These are phyloP conservation scores for Steromphala cineraria DNA, from an alignment of 2,888 invertebrate species.

Conservation along the genomic window DNA sequence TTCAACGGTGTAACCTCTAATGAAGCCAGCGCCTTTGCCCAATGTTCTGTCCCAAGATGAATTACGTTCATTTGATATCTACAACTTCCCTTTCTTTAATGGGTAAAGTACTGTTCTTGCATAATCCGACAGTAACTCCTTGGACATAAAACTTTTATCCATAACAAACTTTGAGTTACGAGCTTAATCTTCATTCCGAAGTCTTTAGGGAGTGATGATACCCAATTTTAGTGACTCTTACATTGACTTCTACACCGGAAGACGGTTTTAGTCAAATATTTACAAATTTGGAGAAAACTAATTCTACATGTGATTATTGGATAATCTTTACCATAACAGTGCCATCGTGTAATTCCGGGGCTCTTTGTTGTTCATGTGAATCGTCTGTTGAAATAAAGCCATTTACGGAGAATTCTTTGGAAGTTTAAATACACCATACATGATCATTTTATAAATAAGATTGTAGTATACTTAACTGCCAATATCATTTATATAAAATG, in stretches of 20 bases:
- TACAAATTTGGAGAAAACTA: neutral
- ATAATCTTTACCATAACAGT: neutral
- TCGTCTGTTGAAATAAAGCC: too few species aligned
- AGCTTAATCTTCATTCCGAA: neutral
- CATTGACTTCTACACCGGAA: neutral
- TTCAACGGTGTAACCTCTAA: neutral
- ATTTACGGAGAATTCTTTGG: too few species aligned
- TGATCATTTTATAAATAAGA: too few species aligned
- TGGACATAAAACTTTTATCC: neutral
- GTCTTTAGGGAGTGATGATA: neutral
- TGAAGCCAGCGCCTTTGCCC: neutral
- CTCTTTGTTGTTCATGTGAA: too few species aligned
- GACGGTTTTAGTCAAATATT: neutral
- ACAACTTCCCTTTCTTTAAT: neutral
- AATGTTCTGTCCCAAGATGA: neutral
- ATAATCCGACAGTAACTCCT: neutral
- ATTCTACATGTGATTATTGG: neutral
- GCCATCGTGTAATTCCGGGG: too few species aligned
- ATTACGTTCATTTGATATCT: neutral
- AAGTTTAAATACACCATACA: too few species aligned
- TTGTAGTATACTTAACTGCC: too few species aligned
- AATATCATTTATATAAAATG: too few species aligned
- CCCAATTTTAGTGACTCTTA: neutral
- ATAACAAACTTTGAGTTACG: constrained; percentile 2
- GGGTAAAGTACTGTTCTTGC: neutral